Evolutionary conservation across 2,797 vertebrate genomes (phyloP).

Genomic region (Pipistrellus nathusii): DNA sequence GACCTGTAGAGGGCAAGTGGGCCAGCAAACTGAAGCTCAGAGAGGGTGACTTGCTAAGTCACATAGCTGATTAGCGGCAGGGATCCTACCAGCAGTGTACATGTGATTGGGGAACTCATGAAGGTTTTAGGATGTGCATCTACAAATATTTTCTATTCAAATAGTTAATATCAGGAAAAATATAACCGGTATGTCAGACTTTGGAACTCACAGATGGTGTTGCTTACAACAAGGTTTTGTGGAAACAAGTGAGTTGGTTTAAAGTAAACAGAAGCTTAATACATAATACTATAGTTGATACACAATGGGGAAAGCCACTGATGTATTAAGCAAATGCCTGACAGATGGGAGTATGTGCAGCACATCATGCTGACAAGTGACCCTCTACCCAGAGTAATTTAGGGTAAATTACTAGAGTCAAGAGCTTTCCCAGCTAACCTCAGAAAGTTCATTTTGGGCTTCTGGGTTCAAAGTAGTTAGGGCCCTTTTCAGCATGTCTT

Average conservation of each 20-base stretch:
- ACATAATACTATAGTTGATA: neutral
- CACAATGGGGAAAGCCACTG: neutral
- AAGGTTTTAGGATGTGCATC: neutral
- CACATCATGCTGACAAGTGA: neutral
- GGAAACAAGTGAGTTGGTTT: neutral
- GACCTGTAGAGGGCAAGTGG: neutral
- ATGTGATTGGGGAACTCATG: no score
- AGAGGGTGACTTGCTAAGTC: neutral
- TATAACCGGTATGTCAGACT: neutral
- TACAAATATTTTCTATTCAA: slow-evolving; percentile 4
- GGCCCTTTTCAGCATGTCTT: neutral
- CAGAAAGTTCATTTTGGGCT: neutral
- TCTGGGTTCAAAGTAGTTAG: neutral
- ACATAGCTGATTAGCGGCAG: neutral
- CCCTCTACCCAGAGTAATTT: neutral
- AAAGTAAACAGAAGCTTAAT: slow-evolving; percentile 28
- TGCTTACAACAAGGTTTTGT: neutral
- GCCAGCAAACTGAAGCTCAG: neutral
- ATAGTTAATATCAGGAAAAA: neutral
- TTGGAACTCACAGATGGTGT: neutral
- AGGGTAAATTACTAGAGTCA: neutral
- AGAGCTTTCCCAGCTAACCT: neutral
- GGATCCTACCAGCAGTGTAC: neutral
- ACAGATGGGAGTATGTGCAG: neutral
- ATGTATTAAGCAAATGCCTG: neutral